Evolutionary conservation across 2,888 invertebrate genomes (phyloP).

Genomic region (Xiphydria camelus): DNA sequence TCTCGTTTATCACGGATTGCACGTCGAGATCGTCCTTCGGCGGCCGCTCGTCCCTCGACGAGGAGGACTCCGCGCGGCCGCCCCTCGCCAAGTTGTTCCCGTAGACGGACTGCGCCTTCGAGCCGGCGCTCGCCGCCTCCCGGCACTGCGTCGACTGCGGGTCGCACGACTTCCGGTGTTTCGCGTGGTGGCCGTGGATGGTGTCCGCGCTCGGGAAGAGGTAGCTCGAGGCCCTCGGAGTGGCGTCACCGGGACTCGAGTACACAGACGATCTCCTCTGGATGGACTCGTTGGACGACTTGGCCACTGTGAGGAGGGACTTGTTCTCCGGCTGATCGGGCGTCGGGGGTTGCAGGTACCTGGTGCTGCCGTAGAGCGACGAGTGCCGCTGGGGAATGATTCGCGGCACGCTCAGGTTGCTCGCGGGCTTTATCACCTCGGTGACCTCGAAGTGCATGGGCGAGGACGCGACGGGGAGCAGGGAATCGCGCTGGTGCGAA

Average conservation of each 20-base stretch:
- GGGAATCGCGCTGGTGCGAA: conserved; percentile 39
- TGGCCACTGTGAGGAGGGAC: conserved; percentile 35
- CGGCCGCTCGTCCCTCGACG: conserved; percentile 21
- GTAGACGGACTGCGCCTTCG: conserved; percentile 1
- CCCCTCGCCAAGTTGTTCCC: conserved; percentile 10
- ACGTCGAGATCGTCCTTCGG: conserved; percentile 44
- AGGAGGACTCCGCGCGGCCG: not conserved
- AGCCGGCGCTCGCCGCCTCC: conserved; percentile 2
- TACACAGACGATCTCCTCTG: conserved; percentile 28
- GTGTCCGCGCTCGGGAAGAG: conserved; percentile 10
- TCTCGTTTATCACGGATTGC: conserved; percentile 53
- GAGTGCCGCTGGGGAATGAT: conserved; percentile 50
- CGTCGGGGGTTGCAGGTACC: conserved; percentile 53
- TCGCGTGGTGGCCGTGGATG: not conserved
- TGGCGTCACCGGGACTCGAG: conserved; percentile 21
- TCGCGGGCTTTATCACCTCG: conserved; percentile 46
- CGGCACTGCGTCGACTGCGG: conserved; percentile 8
- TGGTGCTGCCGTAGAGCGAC: conserved; percentile 60
- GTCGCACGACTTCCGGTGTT: conserved; percentile 9
- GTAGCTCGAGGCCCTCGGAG: conserved; percentile 11
- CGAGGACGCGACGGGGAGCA: conserved; percentile 30
- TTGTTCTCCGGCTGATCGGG: conserved; percentile 31
- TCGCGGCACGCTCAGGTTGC: conserved; percentile 49
- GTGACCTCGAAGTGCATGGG: conserved; percentile 49
- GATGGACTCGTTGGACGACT: conserved; percentile 32